Conservation (phyloP, 2,797 vertebrate species). For the Sebastes kiyomatsui region DNA sequence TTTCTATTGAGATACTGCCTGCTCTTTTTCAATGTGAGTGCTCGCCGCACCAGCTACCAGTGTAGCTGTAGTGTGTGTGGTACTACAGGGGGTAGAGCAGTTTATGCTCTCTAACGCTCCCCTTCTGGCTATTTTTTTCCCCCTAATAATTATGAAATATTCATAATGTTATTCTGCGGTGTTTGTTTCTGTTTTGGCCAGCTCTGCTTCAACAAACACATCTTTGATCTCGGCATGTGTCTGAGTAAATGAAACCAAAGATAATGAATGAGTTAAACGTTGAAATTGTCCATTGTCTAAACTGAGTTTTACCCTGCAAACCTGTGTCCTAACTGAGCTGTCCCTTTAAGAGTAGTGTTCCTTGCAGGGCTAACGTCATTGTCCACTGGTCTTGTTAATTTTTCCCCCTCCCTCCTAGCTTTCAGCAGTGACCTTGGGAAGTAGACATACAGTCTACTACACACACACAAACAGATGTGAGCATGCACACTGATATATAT, state of each 20-base stretch:
- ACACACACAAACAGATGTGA: slow-evolving; percentile 42
- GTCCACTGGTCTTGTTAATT: slow-evolving; percentile 73
- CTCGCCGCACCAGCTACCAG: not conserved
- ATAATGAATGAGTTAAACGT: slow-evolving; percentile 4
- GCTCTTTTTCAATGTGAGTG: slow-evolving; percentile 43
- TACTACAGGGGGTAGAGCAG: slow-evolving; percentile 16
- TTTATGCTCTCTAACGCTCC: slow-evolving; percentile 18
- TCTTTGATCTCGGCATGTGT: not conserved
- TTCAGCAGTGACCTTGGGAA: slow-evolving; percentile 75
- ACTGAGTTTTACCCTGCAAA: slow-evolving; percentile 12
- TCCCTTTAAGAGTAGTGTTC: slow-evolving; percentile 68
- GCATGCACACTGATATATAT: slow-evolving; percentile 36
- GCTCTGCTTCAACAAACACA: slow-evolving; percentile 12
- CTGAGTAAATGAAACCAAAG: not conserved
- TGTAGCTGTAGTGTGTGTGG: not conserved
- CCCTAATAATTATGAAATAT: slow-evolving; percentile 43
- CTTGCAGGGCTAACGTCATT: slow-evolving; percentile 70
- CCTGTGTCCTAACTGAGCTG: slow-evolving; percentile 23
- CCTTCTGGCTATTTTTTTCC: slow-evolving; percentile 26
- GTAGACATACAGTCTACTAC: slow-evolving; percentile 54
- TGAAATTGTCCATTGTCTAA: not conserved
- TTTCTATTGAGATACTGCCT: slow-evolving; percentile 48
- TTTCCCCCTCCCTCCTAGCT: slow-evolving; percentile 25
- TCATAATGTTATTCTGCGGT: slow-evolving; percentile 8
- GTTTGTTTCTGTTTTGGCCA: slow-evolving; percentile 5